Conservation (phyloP, 2,113 vertebrate species). For the Callorhinus ursinus region DNA sequence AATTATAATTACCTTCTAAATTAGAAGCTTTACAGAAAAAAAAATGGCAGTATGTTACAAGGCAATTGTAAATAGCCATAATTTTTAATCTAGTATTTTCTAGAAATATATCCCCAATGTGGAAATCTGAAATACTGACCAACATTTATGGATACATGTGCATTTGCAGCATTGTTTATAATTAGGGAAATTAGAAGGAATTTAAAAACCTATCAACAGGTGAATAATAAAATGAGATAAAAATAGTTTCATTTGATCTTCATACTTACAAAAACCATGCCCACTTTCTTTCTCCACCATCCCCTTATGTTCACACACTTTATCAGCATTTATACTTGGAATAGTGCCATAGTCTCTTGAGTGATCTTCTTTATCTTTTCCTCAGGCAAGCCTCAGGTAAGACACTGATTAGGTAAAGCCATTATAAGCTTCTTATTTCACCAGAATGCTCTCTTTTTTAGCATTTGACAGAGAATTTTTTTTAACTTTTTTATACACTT, state of each 20-base stretch:
- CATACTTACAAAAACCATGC: neutral
- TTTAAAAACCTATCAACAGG: neutral
- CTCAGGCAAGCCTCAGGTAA: neutral
- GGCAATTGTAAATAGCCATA: neutral
- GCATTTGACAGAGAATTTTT: neutral
- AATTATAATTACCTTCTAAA: neutral
- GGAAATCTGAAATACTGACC: neutral
- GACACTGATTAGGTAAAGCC: neutral
- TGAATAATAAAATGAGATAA: neutral
- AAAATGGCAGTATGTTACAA: neutral
- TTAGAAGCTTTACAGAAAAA: neutral
- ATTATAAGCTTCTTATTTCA: neutral
- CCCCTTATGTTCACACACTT: rapidly evolving
- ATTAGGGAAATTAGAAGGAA: neutral
- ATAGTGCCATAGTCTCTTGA: neutral
- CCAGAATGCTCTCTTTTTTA: neutral
- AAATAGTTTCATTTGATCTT: neutral
- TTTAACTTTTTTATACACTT: neutral
- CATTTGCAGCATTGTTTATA: neutral
- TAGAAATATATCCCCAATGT: neutral
- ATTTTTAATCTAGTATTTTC: neutral
- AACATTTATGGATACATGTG: neutral
- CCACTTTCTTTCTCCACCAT: neutral
- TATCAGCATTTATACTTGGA: neutral
- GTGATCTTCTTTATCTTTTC: neutral